phyloP scores from a whole-genome alignment of 2,113 vertebrate species.

The Gnathonemus longibarbis region DNA sequence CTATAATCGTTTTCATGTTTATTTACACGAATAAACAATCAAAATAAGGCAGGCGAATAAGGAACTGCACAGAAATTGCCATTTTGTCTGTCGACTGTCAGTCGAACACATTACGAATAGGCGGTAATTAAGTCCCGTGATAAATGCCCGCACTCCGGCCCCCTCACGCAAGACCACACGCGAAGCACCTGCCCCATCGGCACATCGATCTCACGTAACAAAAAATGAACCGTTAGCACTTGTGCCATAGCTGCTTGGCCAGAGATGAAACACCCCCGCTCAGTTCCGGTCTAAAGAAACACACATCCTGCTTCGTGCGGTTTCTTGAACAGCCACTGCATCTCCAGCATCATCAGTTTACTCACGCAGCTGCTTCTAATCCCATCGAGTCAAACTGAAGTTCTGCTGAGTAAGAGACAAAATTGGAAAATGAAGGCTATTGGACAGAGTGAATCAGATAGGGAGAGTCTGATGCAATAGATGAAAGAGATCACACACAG shows the following conservation, averaged over 20 bases:
- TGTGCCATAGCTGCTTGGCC: neutral
- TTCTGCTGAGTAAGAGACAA: neutral
- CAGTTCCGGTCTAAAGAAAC: neutral
- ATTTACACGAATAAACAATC: constrained; percentile 3
- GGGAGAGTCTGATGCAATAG: neutral
- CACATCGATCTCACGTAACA: neutral
- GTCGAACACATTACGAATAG: neutral
- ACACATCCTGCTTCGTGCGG: neutral
- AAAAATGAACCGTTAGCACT: neutral
- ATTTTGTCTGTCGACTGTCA: neutral
- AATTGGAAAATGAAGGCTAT: neutral
- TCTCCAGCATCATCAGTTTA: neutral
- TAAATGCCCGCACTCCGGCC: neutral
- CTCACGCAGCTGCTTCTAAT: neutral
- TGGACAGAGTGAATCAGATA: neutral
- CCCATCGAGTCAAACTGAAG: neutral
- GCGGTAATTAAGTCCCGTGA: neutral
- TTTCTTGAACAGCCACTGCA: too few relatives aligned
- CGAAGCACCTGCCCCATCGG: neutral
- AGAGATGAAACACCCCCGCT: neutral
- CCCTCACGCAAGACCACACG: neutral
- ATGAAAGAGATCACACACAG: neutral
- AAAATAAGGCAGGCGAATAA: neutral
- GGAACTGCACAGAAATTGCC: neutral
- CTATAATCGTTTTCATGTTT: neutral